Conservation (phyloP, 1,140 invertebrate genomes). For the Conus betulinus region DNA sequence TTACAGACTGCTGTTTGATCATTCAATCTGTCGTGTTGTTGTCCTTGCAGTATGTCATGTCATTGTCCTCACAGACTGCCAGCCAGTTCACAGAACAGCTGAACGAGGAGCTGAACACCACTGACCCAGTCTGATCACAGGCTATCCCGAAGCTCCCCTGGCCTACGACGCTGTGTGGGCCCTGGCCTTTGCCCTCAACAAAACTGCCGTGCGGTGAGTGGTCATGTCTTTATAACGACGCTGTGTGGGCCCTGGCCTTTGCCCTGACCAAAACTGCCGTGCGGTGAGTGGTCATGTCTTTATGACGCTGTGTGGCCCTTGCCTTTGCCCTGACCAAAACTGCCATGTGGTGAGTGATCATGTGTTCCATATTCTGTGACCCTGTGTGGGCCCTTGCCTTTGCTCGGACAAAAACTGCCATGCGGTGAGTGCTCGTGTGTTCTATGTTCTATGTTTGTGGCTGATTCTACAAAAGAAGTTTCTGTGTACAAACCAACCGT, state of each 20-base stretch:
- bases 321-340: conserved; percentile 98
- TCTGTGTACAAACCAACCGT: no score
- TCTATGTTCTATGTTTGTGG: no score
- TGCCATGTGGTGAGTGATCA: conserved; percentile 27
- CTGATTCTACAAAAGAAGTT: conserved; percentile 71
- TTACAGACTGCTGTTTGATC: background rate
- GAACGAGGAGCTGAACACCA: conserved; percentile 85
- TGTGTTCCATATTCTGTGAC: conserved; percentile 82
- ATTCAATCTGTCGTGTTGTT: no score
- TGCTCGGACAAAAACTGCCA: conserved; percentile 93
- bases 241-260: conserved; percentile 82
- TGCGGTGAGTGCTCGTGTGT: background rate
- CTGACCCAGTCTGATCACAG: conserved; percentile 79
- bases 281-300: background rate
- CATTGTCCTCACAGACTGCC: conserved; percentile 79
- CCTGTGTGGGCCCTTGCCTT: conserved; percentile 98
- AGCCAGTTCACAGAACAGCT: conserved; percentile 81
- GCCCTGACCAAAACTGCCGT: conserved; percentile 92
- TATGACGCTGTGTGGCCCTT: conserved; percentile 99
- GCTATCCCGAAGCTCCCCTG: conserved; percentile 97
- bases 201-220: conserved; percentile 78
- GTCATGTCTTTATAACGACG: no score
- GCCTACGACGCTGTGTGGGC: conserved; percentile 99
- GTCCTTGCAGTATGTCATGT: background rate
- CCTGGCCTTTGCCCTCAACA: conserved; percentile 94